Evolutionary conservation across 2,888 invertebrate species (phyloP), one percentile per base, ranked within the genome.

Genomic region (Lepidocyrtoides sp.): DNA sequence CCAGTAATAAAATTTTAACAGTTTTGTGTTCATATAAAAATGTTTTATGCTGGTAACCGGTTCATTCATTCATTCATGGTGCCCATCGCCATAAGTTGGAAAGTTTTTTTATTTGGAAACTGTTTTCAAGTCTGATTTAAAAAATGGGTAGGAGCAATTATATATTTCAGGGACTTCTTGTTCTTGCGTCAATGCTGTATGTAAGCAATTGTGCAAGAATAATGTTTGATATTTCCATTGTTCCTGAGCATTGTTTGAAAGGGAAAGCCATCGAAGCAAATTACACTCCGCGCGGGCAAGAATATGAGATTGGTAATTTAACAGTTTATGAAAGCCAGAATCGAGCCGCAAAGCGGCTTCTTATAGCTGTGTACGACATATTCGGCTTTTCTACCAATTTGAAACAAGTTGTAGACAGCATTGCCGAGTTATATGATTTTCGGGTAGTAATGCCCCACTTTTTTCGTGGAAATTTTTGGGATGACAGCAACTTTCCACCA

Each of bases 401-500:
- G 1, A 79, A 91, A 41, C 92, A 93, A 57, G 82, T 93, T 23
- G 51, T 82, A 2, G 91, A 93, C 66, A 91, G 88, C 23, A 14
- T 93, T 12, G 89, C 89, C 3, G 69, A 87, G 0, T 29, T 69
- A 1, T 91, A 92, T 7, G 0, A 17, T 0, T 92, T 81, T 79
- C 79, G 91, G 12, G 91, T 93, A n/a, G 89, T 92, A 7, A 86
- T 93, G 48, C 93, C 93, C 2, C 93, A 93, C 51, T 94, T 91
- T 79, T 93, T 92, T 29, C 20, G 92, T 12, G 60, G 60, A 17
- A 23, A 60, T 0, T 7, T 48, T 14, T 4, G 44, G 12, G 7
- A 12, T 48, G 44, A 10, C 44, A 48, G 44, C 7, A 36, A 36
- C 36, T 36, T 36, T 4, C 2, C 2, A 36, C 2, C 7, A 4